Percentiles rank a stretch among this genome's conserved stretches.
phyloP scores from a whole-genome alignment of 2,113 vertebrate species.

The Lycaon pictus region DNA sequence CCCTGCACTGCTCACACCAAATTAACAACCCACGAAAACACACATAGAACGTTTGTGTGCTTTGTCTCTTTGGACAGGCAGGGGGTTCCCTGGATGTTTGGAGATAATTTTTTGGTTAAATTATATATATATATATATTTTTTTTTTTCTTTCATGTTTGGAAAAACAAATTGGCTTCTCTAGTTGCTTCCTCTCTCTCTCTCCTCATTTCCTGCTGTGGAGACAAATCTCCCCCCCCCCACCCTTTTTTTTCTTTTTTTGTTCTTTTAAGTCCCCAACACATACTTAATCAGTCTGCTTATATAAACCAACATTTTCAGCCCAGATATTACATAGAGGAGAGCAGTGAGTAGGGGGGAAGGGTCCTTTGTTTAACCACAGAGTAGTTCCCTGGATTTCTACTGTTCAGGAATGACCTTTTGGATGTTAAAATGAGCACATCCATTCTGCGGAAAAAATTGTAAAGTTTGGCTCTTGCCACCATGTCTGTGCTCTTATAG shows the following conservation, averaged over 20 bases:
- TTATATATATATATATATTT: slow-evolving; percentile 40
- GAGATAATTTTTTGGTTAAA: slow-evolving; percentile 86
- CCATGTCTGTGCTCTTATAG: not conserved
- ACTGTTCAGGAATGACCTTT: not conserved
- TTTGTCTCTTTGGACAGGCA: slow-evolving; percentile 53
- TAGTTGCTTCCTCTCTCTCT: slow-evolving; percentile 57
- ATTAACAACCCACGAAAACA: not conserved
- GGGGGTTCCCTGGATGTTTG: slow-evolving; percentile 77
- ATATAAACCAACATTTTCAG: slow-evolving; percentile 42
- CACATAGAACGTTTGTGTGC: slow-evolving; percentile 53
- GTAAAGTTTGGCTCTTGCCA: not conserved
- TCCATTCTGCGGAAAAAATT: not conserved
- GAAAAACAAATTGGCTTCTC: slow-evolving; percentile 82
- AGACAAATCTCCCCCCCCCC: slow-evolving; percentile 78
- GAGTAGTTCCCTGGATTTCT: slow-evolving; percentile 23
- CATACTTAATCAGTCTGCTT: slow-evolving; percentile 57
- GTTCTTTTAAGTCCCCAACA: not conserved
- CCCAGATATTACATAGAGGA: not conserved
- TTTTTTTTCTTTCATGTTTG: slow-evolving; percentile 74
- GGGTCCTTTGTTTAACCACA: not conserved
- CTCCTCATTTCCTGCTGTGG: slow-evolving; percentile 83
- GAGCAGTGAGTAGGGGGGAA: not conserved
- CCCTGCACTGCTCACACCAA: not conserved
- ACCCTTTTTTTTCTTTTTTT: not conserved
- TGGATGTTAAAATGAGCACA: not conserved